Evolutionary conservation across 2,113 vertebrate genomes (phyloP).

Genomic region (Oncorhynchus tshawytscha): DNA sequence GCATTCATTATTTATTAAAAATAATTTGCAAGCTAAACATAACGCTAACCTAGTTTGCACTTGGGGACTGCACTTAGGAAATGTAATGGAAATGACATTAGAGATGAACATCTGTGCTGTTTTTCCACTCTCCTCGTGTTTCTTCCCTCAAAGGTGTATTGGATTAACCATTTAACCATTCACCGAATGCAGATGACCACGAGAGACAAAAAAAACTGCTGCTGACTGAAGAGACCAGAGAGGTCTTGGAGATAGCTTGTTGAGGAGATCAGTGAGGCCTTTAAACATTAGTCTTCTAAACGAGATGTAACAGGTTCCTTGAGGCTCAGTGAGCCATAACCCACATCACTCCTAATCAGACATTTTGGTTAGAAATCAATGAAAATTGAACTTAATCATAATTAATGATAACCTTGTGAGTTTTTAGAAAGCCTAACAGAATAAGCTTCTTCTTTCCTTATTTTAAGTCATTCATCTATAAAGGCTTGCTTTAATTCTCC

Average conservation of each 20-base stretch:
- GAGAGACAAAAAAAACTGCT: constrained; percentile 56
- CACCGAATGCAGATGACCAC: constrained; percentile 64
- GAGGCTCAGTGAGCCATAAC: not conserved
- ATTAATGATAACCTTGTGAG: constrained; percentile 26
- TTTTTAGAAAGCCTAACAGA: constrained; percentile 24
- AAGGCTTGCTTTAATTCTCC: constrained; percentile 24
- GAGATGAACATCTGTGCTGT: constrained; percentile 86
- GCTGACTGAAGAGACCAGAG: constrained; percentile 47
- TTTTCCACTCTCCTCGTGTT: constrained; percentile 76
- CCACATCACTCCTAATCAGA: not conserved
- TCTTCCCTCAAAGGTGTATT: constrained; percentile 80
- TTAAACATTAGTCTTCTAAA: not conserved
- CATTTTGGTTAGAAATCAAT: constrained; percentile 5
- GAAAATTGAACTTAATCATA: constrained; percentile 29
- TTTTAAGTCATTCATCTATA: constrained; percentile 20
- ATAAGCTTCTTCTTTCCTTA: not conserved
- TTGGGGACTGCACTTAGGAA: constrained; percentile 88
- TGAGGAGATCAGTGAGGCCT: no score
- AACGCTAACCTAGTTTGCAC: constrained; percentile 88
- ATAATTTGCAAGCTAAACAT: constrained; percentile 94
- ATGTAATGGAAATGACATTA: constrained; percentile 93
- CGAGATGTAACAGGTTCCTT: not conserved
- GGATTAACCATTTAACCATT: constrained; percentile 81
- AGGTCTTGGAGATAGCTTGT: constrained; percentile 9
- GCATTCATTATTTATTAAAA: constrained; percentile 94